Evolutionary conservation across 2,113 vertebrate species (phyloP), one percentile per base, ranked within the genome.

Genomic region (Dolichallabes microphthalmus): DNA sequence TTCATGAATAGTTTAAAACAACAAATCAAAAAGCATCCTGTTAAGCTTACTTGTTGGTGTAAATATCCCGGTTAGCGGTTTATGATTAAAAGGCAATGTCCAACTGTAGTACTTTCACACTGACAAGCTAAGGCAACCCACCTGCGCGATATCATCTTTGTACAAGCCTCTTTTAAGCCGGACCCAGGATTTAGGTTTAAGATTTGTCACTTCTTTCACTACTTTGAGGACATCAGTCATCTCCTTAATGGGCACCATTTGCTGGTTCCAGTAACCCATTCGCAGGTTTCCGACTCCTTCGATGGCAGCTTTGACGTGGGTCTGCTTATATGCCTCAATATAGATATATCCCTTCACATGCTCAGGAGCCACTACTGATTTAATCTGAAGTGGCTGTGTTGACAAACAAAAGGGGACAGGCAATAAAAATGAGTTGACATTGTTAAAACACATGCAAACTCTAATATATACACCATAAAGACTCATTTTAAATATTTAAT

Each of bases 221-320:
- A 98, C 97, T 92, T 98, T 99, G 32, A 99, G 96, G 3, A 99
- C 98, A 0, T 99, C 98, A 0, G 98, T 99, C 98, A 99, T 99
- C 90, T 99, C 98, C 86, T 98, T 98, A 92, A 99, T 99, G 86
- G 98, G 98, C 13, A 99, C 98, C 98, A 99, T 99, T 94, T 99
- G 98, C 93, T 98, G 98, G 94, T 99, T 99, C 98, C 98, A 99
- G 92, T 95, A 97, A 89, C 98, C 97, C 88, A 98, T 96, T 22
- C 97, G 93, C 89, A 99, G 94, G 93, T 99, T 99, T 52, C 98
- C 97, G 83, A 99, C 95, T 0, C 98, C 97, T 82, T 99, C 97
- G 0, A 99, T 98, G 86, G 97, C 97, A 63, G 98, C 93, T 91
- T 99, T 99, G 10, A 99, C 97, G 0, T 99, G 98, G 0, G 97